Percentiles rank a stretch among this genome's conserved stretches.
Conservation (phyloP, 2,888 invertebrate species). For the Habrosyne pyritoides region DNA sequence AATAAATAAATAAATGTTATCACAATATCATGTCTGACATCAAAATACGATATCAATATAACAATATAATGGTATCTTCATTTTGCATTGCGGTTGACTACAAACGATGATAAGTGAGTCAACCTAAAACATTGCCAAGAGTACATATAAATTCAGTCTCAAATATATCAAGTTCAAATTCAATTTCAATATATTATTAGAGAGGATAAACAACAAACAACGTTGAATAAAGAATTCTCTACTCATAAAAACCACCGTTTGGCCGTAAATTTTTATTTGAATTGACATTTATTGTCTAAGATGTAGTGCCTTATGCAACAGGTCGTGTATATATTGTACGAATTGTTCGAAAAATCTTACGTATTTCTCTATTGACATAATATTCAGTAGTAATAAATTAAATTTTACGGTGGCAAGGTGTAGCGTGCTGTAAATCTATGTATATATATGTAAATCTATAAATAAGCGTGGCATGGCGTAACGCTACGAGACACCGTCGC, state of each 20-base stretch:
- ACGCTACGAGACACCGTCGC: background rate
- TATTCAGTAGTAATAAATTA: background rate
- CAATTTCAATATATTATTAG: background rate
- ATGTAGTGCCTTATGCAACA: background rate
- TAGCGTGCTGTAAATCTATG: background rate
- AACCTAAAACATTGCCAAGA: too few relatives aligned
- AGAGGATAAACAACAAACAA: background rate
- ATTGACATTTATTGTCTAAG: conserved; percentile 1
- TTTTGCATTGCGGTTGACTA: too few relatives aligned
- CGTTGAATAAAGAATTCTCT: background rate
- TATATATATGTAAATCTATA: too few relatives aligned
- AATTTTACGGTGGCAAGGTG: background rate
- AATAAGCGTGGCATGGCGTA: background rate
- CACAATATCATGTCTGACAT: too few relatives aligned
- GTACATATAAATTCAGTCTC: too few relatives aligned
- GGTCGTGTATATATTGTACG: background rate
- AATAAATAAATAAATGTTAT: too few relatives aligned
- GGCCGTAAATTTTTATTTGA: background rate
- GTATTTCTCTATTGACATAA: background rate
- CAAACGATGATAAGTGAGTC: too few relatives aligned
- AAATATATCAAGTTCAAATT: background rate
- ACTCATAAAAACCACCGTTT: background rate
- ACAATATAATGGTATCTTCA: too few relatives aligned
- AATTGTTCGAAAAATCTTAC: background rate
- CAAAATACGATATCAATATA: too few relatives aligned